Evolutionary conservation across 2,888 invertebrate genomes (phyloP), one percentile per base, ranked within the genome.

Genomic region (Glyphotaelius pellucidus): DNA sequence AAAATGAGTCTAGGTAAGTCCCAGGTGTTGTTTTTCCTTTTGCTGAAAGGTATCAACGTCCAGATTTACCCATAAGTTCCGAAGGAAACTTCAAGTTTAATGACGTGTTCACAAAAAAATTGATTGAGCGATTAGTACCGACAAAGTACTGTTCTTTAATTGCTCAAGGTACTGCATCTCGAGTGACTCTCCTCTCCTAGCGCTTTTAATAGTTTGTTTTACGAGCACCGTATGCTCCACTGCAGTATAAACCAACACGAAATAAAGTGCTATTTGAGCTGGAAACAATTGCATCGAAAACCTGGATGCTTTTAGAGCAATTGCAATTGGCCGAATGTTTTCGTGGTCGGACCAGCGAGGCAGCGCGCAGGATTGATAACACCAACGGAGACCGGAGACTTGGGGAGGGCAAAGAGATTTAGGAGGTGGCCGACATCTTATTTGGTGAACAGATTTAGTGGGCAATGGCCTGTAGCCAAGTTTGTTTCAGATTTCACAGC

Each of bases 401-500:
- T 67, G 7, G 67, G 25, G 25, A 25, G 67, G 19, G 80, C 80
- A 30, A 31, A n/a, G 80, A 80, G 80, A 30, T 12, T 81, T 31
- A 81, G 30, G 31, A 30, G 81, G 32, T 80, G 87, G 88, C 35
- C 52, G 88, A 88, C 88, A 81, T 91, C 90, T 90, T 90, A 88
- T 87, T 88, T 88, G 87, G 88, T 79, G 87, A 80, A 81, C 80
- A 88, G 91, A 91, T 91, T 89, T 89, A 89, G 15, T 80, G 89
- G 89, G 38, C 14, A 14, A 87, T 91, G 91, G 91, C 88, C 52
- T 25, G 67, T 31, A 67, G 84, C 91, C 91, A 91, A 91, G 80
- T 91, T 88, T 81, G 88, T 88, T 91, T 87, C 88, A 81, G 86
- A 91, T 88, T 87, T 91, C 91, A 32, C 47, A 32, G 88, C 79